phyloP scores from a whole-genome alignment of 2,113 vertebrate species.

The Tetrao urogallus region DNA sequence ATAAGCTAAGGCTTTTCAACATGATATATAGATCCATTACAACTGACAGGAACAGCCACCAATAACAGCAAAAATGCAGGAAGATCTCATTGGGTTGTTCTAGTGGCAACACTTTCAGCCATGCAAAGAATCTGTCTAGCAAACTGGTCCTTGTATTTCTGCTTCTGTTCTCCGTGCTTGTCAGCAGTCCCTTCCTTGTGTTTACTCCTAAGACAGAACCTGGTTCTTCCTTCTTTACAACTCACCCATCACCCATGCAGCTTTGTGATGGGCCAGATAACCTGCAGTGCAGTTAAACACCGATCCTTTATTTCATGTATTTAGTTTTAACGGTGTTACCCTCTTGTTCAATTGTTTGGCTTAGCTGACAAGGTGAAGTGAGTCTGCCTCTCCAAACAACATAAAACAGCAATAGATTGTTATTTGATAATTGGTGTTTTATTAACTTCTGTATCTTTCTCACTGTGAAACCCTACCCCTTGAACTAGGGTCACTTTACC shows the following conservation, averaged over 20 bases:
- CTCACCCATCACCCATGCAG: background rate
- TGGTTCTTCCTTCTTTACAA: background rate
- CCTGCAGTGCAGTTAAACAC: background rate
- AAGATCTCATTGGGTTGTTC: background rate
- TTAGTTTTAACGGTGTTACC: background rate
- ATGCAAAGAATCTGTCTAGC: background rate
- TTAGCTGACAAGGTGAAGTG: background rate
- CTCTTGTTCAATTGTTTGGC: background rate
- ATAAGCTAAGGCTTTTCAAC: background rate
- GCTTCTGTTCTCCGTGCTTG: background rate
- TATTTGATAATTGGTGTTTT: background rate
- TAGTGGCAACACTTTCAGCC: background rate
- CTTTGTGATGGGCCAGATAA: background rate
- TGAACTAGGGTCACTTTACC: background rate
- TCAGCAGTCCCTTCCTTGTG: background rate
- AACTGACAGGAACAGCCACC: background rate
- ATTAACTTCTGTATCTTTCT: background rate
- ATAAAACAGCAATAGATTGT: background rate
- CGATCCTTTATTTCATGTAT: background rate
- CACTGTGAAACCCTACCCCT: background rate
- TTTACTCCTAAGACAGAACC: background rate
- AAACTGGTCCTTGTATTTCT: background rate
- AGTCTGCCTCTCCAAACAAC: background rate
- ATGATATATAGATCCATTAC: background rate
- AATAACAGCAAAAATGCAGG: background rate